Conservation (phyloP, 30 jellyfish, hydroid and myxozoan genomes). For the Morbakka virulenta region DNA sequence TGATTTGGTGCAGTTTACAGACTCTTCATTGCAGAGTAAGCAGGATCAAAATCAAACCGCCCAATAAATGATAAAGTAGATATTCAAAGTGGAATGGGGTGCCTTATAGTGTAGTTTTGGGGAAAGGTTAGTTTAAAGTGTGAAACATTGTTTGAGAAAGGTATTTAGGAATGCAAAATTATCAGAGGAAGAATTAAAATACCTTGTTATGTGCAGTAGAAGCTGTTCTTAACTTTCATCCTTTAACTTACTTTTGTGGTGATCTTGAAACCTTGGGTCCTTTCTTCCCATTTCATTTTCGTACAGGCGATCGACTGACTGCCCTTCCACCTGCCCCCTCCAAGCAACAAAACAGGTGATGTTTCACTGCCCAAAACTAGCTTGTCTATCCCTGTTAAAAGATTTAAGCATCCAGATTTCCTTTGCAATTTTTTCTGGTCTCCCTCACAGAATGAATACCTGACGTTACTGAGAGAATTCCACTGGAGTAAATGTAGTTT, state of each 20-base stretch:
- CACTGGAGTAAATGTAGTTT: background rate
- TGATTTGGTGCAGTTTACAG: too few relatives aligned
- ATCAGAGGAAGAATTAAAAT: background rate
- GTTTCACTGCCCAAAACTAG: background rate
- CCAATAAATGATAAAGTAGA: too few relatives aligned
- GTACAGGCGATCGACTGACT: background rate
- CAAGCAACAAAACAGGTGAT: background rate
- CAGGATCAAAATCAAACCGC: too few relatives aligned
- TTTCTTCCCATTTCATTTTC: background rate
- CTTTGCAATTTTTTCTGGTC: background rate
- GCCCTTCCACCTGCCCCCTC: background rate
- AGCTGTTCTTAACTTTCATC: background rate
- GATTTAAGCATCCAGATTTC: background rate
- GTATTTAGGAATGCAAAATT: background rate
- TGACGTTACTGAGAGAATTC: background rate
- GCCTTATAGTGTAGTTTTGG: background rate
- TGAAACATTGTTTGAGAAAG: background rate
- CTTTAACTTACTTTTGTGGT: background rate
- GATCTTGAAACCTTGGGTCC: background rate
- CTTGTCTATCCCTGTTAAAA: background rate
- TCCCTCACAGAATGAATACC: background rate
- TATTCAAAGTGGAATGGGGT: background rate
- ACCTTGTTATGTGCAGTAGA: background rate
- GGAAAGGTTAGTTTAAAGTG: background rate
- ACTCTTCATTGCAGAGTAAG: too few relatives aligned